A percentile compares a stretch with the other conserved stretches of the same genome.
phyloP scores from a whole-genome alignment of 2,888 invertebrate species.

The Caenorhabditis auriculariae region DNA sequence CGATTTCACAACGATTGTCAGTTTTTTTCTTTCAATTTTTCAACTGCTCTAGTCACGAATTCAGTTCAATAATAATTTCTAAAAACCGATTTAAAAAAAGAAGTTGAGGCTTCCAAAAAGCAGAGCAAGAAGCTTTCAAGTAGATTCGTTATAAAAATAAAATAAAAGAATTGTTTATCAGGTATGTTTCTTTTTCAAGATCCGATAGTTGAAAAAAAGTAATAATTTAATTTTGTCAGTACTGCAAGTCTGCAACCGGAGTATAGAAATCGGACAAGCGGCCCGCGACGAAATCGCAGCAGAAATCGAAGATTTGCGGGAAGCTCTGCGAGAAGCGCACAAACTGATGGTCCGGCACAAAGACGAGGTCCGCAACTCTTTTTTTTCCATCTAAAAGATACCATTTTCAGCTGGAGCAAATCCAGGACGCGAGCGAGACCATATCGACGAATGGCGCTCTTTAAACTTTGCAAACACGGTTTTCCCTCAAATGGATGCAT shows the following conservation, averaged over 20 bases:
- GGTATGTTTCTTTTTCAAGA: background rate
- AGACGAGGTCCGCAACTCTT: conserved; percentile 16
- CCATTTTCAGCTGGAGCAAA: too few species aligned
- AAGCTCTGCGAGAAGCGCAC: conserved; percentile 38
- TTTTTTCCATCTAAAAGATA: too few species aligned
- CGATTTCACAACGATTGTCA: conserved; percentile 40
- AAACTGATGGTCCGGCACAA: conserved; percentile 31
- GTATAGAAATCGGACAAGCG: conserved; percentile 30
- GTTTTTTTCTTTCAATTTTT: conserved; percentile 9
- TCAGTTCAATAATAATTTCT: too few species aligned
- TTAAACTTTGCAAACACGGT: too few species aligned
- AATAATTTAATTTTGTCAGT: conserved; percentile 24
- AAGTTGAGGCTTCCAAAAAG: too few species aligned
- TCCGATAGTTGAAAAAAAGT: conserved; percentile 1
- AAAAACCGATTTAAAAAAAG: too few species aligned
- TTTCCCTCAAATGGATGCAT: too few species aligned
- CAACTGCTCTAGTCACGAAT: too few species aligned
- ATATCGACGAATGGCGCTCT: too few species aligned
- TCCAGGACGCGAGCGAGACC: too few species aligned
- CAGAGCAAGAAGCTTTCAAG: too few species aligned
- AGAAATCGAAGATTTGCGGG: conserved; percentile 48
- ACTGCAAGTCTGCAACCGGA: conserved; percentile 25
- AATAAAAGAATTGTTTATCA: background rate
- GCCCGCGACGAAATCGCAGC: conserved; percentile 32
- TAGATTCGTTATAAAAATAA: too few species aligned